Evolutionary conservation across 1,140 invertebrate genomes (phyloP).

Genomic region (Diuraphis noxia): DNA sequence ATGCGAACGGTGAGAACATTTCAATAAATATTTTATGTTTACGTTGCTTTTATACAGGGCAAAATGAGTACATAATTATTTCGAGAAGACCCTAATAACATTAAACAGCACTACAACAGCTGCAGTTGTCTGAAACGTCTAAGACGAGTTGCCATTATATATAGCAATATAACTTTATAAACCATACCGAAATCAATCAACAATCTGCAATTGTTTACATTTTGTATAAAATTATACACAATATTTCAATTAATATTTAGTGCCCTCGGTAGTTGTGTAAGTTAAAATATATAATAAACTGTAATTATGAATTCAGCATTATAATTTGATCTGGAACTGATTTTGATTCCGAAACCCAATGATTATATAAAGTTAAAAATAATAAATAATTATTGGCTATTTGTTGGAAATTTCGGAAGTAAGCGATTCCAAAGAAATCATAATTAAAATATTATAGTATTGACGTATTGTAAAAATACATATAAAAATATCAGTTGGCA

Average conservation of each 20-base stretch:
- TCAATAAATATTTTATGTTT: constrained; percentile 21
- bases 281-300: not conserved
- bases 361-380: not conserved
- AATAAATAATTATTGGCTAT: not conserved
- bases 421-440: not conserved
- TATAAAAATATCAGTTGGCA: not conserved
- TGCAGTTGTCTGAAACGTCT: not conserved
- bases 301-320: not conserved
- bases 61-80: not conserved
- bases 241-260: not conserved
- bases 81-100: not conserved
- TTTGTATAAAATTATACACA: not conserved
- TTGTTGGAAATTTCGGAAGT: not conserved
- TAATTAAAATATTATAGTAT: not conserved
- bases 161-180: not conserved
- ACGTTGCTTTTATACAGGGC: not conserved
- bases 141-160: not conserved
- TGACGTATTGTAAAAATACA: not conserved
- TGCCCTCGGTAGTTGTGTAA: not conserved
- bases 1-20: not conserved
- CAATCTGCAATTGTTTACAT: not conserved
- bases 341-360: not conserved
- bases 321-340: not conserved
- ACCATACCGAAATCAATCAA: no score
- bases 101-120: not conserved